A percentile compares a stretch with the other conserved stretches of the same genome.
These are phyloP conservation scores for Synanthedon tipuliformis DNA, from an alignment of 2,888 invertebrate genomes.

Conservation along the genomic window DNA sequence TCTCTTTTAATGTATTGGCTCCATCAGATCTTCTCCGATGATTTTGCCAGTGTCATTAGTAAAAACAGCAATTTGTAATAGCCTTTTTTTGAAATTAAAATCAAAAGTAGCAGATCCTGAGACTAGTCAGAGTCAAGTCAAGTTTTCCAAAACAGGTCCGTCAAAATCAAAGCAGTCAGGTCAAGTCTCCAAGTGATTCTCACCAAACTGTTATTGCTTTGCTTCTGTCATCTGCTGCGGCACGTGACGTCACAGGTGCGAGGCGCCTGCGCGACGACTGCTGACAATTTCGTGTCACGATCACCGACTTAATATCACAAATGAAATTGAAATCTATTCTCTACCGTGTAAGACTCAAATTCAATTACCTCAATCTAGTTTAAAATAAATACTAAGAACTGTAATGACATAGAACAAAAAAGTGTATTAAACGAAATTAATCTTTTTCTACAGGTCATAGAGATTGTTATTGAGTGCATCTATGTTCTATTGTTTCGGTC, in stretches of 20 bases:
- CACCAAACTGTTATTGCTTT: neutral
- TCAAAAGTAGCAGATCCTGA: no score
- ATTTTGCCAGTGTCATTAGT: no score
- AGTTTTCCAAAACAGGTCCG: no score
- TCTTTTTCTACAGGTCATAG: neutral
- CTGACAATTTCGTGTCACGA: conserved; percentile 38
- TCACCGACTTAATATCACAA: conserved; percentile 25
- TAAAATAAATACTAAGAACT: neutral
- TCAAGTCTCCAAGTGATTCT: no score
- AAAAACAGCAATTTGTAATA: no score
- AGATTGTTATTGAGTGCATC: conserved; percentile 7
- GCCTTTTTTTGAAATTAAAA: no score
- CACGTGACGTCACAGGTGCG: conserved; percentile 40
- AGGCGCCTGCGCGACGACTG: conserved; percentile 41
- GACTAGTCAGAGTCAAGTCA: no score
- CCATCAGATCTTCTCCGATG: no score
- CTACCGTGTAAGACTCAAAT: neutral
- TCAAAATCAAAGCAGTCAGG: no score
- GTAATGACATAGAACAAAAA: neutral
- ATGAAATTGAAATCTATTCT: conserved; percentile 24
- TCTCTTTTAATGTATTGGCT: no score
- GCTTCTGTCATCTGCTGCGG: conserved; percentile 16
- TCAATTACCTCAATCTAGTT: neutral
- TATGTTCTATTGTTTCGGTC: conserved; percentile 52
- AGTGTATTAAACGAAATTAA: neutral